Percentiles rank a stretch among this genome's conserved stretches.
Evolutionary conservation across 2,797 vertebrate genomes (phyloP).

Genomic region (Esox lucius): DNA sequence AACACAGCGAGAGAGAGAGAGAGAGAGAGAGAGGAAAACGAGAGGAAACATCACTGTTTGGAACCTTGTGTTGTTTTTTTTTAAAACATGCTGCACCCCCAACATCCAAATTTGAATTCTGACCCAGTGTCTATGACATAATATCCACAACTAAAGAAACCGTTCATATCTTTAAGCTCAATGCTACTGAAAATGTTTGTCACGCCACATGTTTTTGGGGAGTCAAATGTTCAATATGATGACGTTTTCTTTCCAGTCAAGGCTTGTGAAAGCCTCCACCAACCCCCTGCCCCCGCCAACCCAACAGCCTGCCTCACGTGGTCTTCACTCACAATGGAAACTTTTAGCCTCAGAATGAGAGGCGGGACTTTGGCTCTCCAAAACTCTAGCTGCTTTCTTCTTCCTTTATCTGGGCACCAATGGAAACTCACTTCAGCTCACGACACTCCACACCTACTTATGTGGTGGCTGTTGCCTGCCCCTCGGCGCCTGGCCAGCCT

Average conservation of each 20-base stretch:
- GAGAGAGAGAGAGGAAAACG: not conserved
- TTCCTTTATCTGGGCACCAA: conserved; percentile 10
- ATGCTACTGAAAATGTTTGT: not conserved
- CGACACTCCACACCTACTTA: conserved; percentile 46
- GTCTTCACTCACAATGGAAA: conserved; percentile 80
- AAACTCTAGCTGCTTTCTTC: conserved; percentile 10
- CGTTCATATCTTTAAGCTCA: not conserved
- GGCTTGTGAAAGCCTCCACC: conserved; percentile 61
- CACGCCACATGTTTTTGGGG: not conserved
- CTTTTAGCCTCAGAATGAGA: conserved; percentile 75
- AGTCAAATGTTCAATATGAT: not conserved
- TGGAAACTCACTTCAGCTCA: conserved; percentile 48
- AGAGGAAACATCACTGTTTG: conserved; percentile 42
- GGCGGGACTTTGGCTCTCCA: conserved; percentile 59
- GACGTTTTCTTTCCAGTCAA: conserved; percentile 43
- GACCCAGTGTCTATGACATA: not conserved
- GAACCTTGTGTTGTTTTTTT: conserved; percentile 7
- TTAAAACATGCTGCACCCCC: not conserved
- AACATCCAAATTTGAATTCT: not conserved
- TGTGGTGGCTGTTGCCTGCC: conserved; percentile 36
- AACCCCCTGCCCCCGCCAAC: conserved; percentile 46
- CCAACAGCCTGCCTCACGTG: conserved; percentile 57
- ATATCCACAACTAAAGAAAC: not conserved
- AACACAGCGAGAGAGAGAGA: not conserved
- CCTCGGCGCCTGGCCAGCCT: conserved; percentile 24